These are phyloP conservation scores for Petroica traversi DNA, from an alignment of 2,113 vertebrate genomes.

Conservation along the genomic window DNA sequence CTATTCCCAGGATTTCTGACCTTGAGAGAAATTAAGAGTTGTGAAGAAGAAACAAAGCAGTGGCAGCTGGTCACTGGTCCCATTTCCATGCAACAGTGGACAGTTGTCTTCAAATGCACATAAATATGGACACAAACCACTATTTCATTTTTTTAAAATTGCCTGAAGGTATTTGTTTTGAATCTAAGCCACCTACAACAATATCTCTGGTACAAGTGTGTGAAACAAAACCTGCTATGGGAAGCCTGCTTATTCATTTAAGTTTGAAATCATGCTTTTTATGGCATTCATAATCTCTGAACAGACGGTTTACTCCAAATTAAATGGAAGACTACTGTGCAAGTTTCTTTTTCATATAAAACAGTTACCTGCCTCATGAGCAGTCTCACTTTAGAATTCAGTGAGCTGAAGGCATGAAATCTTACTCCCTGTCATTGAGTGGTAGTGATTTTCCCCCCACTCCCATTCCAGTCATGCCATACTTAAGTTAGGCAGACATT, in stretches of 20 bases:
- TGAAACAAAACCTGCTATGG: background rate
- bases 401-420: background rate
- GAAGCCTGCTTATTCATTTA: background rate
- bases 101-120: background rate
- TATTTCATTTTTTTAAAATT: background rate
- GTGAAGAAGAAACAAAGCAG: background rate
- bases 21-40: background rate
- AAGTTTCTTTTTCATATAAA: background rate
- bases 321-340: background rate
- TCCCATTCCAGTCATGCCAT: background rate
- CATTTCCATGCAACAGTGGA: background rate
- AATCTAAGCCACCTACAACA: background rate
- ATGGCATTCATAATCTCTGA: background rate
- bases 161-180: background rate
- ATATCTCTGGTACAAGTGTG: background rate
- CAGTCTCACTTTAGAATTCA: background rate
- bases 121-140: background rate
- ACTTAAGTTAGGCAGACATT: background rate
- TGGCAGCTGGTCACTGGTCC: background rate
- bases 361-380: background rate
- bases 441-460: background rate
- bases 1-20: background rate
- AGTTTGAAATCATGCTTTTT: background rate
- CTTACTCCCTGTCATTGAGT: background rate
- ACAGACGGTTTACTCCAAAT: background rate